These are phyloP conservation scores for Zeuzera pyrina DNA, from an alignment of 2,888 invertebrate genomes.

Conservation along the genomic window DNA sequence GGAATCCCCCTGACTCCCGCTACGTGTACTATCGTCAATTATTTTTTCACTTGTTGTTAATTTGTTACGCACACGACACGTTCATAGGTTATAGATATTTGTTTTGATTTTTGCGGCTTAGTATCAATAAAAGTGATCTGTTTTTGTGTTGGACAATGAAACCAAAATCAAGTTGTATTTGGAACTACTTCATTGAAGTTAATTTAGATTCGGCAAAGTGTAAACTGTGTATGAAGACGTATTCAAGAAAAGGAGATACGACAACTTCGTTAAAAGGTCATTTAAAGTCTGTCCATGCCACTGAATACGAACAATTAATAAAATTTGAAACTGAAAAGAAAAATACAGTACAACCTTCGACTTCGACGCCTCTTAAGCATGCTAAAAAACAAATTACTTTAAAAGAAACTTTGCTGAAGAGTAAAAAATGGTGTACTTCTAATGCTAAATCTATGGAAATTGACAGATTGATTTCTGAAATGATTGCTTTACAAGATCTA, in stretches of 20 bases:
- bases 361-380: constrained; percentile 11
- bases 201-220: constrained; percentile 12
- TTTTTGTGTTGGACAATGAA: constrained; percentile 5
- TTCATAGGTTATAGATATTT: constrained; percentile 6
- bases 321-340: constrained; percentile 11
- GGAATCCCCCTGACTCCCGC: background rate
- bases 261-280: constrained; percentile 15
- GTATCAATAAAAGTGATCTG: constrained; percentile 15
- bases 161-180: constrained; percentile 13
- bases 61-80: constrained; percentile 1
- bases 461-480: constrained; percentile 14
- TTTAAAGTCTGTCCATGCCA: constrained; percentile 13
- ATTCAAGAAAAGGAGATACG: constrained; percentile 16
- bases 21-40: constrained; percentile 2
- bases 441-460: constrained; percentile 15
- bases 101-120: constrained; percentile 17
- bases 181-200: constrained; percentile 14
- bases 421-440: constrained; percentile 13
- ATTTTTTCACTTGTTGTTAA: constrained; percentile 3
- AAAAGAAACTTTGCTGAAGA: constrained; percentile 13
- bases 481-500: constrained; percentile 17
- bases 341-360: constrained; percentile 13
- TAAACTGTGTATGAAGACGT: constrained; percentile 15
- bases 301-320: constrained; percentile 10
- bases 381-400: constrained; percentile 12